Evolutionary conservation across 1,140 invertebrate species (phyloP).

Genomic region (Heliothis virescens): DNA sequence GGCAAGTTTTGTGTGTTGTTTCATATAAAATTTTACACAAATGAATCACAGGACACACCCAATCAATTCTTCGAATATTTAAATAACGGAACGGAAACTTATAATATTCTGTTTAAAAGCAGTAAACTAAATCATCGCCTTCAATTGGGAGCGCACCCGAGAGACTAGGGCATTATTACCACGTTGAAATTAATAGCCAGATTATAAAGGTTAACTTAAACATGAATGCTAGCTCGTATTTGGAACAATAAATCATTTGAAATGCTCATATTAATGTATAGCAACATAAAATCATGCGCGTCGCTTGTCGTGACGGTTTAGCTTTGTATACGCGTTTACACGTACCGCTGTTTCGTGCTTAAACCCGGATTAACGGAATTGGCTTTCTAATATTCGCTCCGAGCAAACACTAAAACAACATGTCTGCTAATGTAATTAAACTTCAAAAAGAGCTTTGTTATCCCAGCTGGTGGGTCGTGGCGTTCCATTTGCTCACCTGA

Average conservation of each 20-base stretch:
- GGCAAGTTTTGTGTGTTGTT: no score
- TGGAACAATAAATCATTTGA: background rate
- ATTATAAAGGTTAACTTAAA: background rate
- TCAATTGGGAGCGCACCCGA: no score
- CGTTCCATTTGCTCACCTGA: constrained; percentile 26
- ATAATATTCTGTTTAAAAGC: no score
- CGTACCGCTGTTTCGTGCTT: background rate
- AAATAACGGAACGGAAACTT: no score
- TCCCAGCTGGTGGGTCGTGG: constrained; percentile 1
- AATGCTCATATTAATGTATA: background rate
- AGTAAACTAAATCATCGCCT: no score
- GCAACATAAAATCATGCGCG: background rate
- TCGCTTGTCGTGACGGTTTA: background rate
- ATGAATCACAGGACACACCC: no score
- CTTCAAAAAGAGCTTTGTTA: background rate
- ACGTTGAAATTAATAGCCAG: no score
- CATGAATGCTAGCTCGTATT: background rate
- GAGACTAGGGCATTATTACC: no score
- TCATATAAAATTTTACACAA: no score
- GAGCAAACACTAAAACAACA: constrained; percentile 14
- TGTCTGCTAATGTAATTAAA: constrained; percentile 15
- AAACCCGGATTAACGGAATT: background rate
- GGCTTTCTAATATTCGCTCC: constrained; percentile 14
- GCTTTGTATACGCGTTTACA: background rate
- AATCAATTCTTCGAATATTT: no score